A percentile compares a stretch with the other conserved stretches of the same genome.
Evolutionary conservation across 2,797 vertebrate species (phyloP).

Genomic region (Spheniscus humboldti): DNA sequence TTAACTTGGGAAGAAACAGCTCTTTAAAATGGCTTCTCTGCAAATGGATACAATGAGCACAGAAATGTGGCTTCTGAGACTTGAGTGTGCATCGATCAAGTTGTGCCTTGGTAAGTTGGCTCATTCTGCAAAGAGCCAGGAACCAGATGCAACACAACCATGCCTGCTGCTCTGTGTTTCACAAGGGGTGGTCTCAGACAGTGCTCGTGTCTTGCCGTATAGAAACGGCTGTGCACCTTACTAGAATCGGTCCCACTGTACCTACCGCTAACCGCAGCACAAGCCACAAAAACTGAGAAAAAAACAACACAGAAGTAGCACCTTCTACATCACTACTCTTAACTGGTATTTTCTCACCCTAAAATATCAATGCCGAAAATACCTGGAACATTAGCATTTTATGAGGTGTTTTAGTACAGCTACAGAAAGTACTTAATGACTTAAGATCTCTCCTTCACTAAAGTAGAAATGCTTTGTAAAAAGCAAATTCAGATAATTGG

Average conservation of each 20-base stretch:
- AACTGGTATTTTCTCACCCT: background rate
- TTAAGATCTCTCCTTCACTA: background rate
- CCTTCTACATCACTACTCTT: background rate
- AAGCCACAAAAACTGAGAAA: background rate
- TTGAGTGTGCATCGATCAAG: background rate
- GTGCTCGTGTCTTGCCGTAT: background rate
- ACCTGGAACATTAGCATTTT: background rate
- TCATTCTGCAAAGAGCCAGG: background rate
- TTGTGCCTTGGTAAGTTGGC: background rate
- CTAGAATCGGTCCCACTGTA: accelerated
- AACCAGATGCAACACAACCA: background rate
- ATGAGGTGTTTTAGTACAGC: background rate
- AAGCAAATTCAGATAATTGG: background rate
- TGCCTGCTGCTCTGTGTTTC: background rate
- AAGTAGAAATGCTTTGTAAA: background rate
- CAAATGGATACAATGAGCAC: background rate
- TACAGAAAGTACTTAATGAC: background rate
- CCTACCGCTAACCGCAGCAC: accelerated
- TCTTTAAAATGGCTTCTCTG: background rate
- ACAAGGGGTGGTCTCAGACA: background rate
- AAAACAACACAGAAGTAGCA: background rate
- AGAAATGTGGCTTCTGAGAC: background rate
- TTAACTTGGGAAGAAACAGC: background rate
- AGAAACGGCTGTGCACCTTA: background rate
- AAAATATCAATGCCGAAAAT: background rate